Conservation (phyloP, 2,888 invertebrate genomes). For the Onchidella celtica region DNA sequence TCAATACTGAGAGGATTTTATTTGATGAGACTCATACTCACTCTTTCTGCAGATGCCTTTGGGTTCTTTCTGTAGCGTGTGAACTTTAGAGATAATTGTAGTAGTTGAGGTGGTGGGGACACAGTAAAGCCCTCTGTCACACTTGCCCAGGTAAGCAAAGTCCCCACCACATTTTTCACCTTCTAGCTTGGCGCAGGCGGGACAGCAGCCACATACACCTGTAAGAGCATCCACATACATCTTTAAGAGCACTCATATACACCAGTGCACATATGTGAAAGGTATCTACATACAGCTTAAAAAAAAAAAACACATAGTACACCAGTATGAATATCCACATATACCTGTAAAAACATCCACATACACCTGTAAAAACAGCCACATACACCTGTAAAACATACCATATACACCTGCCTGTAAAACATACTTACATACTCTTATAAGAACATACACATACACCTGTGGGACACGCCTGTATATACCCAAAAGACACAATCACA, state of each 20-base stretch:
- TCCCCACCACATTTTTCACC: constrained; percentile 78
- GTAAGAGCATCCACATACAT: constrained; percentile 1
- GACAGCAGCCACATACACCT: constrained; percentile 79
- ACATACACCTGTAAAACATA: no score
- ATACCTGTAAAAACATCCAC: neutral
- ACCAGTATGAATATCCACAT: neutral
- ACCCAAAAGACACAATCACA: no score
- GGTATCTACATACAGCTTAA: neutral
- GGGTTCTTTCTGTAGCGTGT: constrained; percentile 52
- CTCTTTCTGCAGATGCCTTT: constrained; percentile 66
- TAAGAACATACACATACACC: no score
- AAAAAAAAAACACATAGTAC: neutral
- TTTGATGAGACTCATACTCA: no score
- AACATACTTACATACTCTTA: no score
- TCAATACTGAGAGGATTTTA: no score
- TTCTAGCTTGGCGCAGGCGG: constrained; percentile 76
- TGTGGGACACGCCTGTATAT: no score
- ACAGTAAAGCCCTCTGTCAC: constrained; percentile 76
- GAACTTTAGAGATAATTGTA: constrained; percentile 18
- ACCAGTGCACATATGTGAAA: neutral
- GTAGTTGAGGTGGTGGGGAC: constrained; percentile 43
- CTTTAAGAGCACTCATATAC: neutral
- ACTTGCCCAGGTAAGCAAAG: constrained; percentile 77
- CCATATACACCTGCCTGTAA: no score
- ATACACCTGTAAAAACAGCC: no score